A percentile compares a stretch with the other conserved stretches of the same genome.
These are phyloP conservation scores for Acanthopagrus latus DNA, from an alignment of 2,797 vertebrate species.

Conservation along the genomic window DNA sequence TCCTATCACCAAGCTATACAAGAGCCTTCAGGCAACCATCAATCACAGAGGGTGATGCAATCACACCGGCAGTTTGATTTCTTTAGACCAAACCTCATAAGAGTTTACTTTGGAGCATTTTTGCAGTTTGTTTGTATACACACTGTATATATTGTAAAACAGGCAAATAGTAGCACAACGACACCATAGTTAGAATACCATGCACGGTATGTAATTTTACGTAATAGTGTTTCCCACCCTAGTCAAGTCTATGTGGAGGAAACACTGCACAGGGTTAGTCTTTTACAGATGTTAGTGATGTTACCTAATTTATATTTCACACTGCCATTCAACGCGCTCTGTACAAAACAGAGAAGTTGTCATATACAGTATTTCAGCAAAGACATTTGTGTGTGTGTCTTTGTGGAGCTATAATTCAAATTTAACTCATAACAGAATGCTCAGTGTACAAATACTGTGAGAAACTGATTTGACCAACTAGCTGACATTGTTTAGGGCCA, in stretches of 20 bases:
- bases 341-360: neutral
- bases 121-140: neutral
- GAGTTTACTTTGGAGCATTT: constrained; percentile 1
- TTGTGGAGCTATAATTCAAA: neutral
- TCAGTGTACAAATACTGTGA: neutral
- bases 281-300: no score
- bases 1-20: constrained; percentile 4
- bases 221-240: no score
- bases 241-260: no score
- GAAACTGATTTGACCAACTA: neutral
- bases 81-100: constrained; percentile 14
- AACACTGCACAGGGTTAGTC: no score
- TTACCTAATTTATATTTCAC: no score
- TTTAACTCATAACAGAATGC: neutral
- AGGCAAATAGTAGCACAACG: neutral
- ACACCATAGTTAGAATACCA: neutral
- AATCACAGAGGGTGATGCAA: neutral
- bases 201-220: no score
- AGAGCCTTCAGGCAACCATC: constrained; percentile 26
- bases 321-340: neutral
- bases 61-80: neutral
- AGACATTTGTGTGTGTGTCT: neutral
- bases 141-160: neutral
- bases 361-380: neutral
- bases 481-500: neutral